A percentile compares a stretch with the other conserved stretches of the same genome.
Evolutionary conservation across 2,888 invertebrate species (phyloP).

Genomic region (Tridacna crocea): DNA sequence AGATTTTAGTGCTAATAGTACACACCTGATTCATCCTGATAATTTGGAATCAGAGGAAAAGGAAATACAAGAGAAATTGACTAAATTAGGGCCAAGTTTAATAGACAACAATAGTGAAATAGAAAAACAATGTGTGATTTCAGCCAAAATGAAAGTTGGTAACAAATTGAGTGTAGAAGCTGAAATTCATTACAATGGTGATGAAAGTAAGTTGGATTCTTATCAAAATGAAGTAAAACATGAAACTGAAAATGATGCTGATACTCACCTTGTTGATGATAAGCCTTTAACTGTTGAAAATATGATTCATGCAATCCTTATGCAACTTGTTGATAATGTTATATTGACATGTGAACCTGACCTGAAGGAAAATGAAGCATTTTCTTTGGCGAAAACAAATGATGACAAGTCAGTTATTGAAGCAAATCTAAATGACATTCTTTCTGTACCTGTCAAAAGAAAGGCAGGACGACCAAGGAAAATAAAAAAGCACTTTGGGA

Average conservation of each 20-base stretch:
- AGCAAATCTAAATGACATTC: background rate
- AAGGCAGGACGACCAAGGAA: conserved; percentile 17
- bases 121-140: background rate
- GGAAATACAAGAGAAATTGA: background rate
- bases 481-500: background rate
- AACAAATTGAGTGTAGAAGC: background rate
- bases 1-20: too few relatives aligned
- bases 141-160: background rate
- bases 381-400: background rate
- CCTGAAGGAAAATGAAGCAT: background rate
- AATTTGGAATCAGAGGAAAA: background rate
- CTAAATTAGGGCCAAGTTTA: too few relatives aligned
- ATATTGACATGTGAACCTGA: background rate
- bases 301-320: background rate
- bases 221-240: background rate
- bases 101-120: background rate
- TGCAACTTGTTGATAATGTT: background rate
- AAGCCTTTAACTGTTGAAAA: conserved; percentile 9
- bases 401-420: background rate
- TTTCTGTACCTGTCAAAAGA: background rate
- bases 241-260: background rate
- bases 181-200: background rate
- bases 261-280: background rate
- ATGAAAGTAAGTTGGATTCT: too few relatives aligned
- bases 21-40: background rate